A percentile compares a stretch with the other conserved stretches of the same genome.
Conservation (phyloP, 1,140 invertebrate genomes). For the Tachypleus tridentatus region DNA sequence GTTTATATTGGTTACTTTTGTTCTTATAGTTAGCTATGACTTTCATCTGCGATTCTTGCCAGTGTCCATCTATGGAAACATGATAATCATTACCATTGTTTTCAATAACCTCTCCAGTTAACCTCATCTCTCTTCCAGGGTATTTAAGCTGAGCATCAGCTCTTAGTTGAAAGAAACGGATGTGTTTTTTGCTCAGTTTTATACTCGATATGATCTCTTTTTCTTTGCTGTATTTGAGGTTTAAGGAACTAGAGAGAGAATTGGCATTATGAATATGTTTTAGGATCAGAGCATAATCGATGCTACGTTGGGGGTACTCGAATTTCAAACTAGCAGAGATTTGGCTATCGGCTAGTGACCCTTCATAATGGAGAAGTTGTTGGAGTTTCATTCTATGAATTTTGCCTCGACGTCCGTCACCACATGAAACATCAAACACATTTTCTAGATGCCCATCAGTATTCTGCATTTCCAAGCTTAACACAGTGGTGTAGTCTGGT, state of each 20-base stretch:
- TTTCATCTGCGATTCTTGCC: conserved; percentile 7
- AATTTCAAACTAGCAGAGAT: conserved; percentile 6
- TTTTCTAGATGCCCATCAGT: conserved; percentile 29
- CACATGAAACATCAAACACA: conserved; percentile 10
- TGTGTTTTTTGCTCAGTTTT: too few relatives aligned
- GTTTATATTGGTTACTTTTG: conserved; percentile 1
- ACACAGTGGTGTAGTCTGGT: conserved; percentile 25
- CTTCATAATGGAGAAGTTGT: conserved; percentile 17
- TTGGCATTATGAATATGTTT: conserved; percentile 15
- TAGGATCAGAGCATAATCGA: conserved; percentile 11
- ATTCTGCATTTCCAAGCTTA: conserved; percentile 25
- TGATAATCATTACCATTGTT: conserved; percentile 11
- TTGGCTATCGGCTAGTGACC: conserved; percentile 11
- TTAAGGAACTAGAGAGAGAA: too few relatives aligned
- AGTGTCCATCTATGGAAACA: conserved; percentile 8
- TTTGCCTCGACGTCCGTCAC: conserved; percentile 14
- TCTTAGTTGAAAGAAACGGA: background rate
- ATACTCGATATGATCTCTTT: too few relatives aligned
- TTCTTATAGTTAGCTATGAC: conserved; percentile 11
- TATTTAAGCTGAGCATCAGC: conserved; percentile 10
- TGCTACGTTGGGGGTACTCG: conserved; percentile 14
- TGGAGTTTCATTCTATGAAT: conserved; percentile 17
- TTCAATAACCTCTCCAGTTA: conserved; percentile 6
- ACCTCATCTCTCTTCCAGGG: conserved; percentile 9
- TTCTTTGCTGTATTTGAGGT: too few relatives aligned